Evolutionary conservation across 2,797 vertebrate species (phyloP).

Genomic region (Acomys russatus): DNA sequence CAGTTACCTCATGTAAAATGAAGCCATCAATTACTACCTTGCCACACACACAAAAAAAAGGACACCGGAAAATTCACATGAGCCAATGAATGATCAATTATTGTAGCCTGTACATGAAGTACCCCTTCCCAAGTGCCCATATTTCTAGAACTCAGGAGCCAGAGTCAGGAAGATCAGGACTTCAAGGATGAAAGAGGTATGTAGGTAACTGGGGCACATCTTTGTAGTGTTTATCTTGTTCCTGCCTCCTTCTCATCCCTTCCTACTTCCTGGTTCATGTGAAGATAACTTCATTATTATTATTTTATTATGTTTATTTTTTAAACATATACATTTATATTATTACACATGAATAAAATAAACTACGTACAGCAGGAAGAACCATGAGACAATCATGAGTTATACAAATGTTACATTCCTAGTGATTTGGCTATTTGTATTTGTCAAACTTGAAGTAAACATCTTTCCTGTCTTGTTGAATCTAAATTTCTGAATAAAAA

Average conservation of each 20-base stretch:
- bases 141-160: neutral
- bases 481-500: too few species aligned
- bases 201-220: neutral
- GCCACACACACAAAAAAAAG: neutral
- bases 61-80: neutral
- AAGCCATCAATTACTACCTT: neutral
- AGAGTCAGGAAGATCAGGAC: neutral
- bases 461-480: too few species aligned
- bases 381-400: too few species aligned
- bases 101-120: neutral
- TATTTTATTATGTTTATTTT: too few species aligned
- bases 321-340: too few species aligned
- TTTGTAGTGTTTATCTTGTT: neutral
- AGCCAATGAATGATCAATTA: neutral
- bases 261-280: neutral
- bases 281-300: neutral
- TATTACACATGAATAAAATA: too few species aligned
- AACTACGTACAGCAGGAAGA: too few species aligned
- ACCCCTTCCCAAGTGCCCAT: neutral
- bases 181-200: neutral
- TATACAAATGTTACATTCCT: too few species aligned
- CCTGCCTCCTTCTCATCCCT: neutral
- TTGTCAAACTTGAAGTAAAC: too few species aligned
- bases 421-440: too few species aligned
- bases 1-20: slow-evolving; percentile 32